Conservation (phyloP, 2,888 invertebrate species). For the Tachina lurida region DNA sequence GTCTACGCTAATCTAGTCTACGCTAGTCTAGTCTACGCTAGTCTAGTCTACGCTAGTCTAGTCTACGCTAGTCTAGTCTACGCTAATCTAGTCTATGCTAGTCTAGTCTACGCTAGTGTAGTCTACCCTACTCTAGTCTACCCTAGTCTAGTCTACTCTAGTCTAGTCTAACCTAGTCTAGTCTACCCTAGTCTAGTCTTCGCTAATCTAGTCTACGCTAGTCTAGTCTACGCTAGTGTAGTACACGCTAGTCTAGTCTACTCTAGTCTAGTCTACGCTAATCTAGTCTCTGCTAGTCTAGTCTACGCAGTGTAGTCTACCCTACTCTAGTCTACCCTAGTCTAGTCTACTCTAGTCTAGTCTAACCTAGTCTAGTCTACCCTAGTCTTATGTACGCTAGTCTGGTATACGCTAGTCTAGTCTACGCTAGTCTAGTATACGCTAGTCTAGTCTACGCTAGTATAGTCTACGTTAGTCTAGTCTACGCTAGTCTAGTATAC, state of each 20-base stretch:
- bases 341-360: background rate
- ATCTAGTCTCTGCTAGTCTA: background rate
- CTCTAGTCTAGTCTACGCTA: background rate
- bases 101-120: background rate
- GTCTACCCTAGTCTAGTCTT: background rate
- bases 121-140: background rate
- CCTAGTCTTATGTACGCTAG: background rate
- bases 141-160: background rate
- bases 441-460: too few relatives aligned
- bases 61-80: conserved; percentile 7
- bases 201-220: background rate
- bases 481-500: background rate
- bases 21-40: background rate
- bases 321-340: background rate
- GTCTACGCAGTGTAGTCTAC: background rate
- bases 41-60: conserved; percentile 1
- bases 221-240: background rate
- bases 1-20: background rate
- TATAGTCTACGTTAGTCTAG: too few relatives aligned
- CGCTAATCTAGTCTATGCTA: background rate
- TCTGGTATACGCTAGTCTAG: conserved; percentile 5
- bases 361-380: background rate
- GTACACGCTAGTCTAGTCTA: background rate
- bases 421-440: background rate
- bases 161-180: background rate